Conservation (phyloP, 2,888 invertebrate genomes). For the Leptinotarsa juncta region DNA sequence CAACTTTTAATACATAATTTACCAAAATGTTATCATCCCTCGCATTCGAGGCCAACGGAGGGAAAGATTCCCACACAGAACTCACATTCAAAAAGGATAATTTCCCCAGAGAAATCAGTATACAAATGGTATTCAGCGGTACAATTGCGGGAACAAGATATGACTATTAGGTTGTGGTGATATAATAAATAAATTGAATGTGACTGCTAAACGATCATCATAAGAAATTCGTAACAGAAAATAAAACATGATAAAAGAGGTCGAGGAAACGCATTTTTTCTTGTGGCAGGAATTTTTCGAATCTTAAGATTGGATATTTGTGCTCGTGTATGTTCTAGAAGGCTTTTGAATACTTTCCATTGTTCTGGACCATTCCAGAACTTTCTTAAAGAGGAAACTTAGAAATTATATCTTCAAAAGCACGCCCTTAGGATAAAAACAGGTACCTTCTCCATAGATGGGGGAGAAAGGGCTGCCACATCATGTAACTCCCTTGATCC, state of each 20-base stretch:
- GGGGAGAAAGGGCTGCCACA: no score
- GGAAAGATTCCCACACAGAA: slow-evolving; percentile 40
- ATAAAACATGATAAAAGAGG: neutral
- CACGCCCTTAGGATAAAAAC: no score
- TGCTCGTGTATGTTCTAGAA: neutral
- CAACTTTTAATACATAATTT: slow-evolving; percentile 19
- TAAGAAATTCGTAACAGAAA: neutral
- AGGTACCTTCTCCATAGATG: no score
- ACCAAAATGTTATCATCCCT: slow-evolving; percentile 31
- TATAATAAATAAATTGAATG: slow-evolving; percentile 38
- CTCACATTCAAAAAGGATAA: slow-evolving; percentile 59
- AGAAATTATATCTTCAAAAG: no score
- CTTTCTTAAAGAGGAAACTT: no score
- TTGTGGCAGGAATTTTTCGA: neutral
- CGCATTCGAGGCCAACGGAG: slow-evolving; percentile 30
- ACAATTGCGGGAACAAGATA: slow-evolving; percentile 61
- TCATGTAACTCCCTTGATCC: no score
- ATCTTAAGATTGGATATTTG: neutral
- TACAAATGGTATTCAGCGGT: slow-evolving; percentile 62
- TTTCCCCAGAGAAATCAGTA: slow-evolving; percentile 65
- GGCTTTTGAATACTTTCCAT: no score
- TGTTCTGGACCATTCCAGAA: no score
- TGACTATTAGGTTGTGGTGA: slow-evolving; percentile 51
- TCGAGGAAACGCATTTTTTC: neutral
- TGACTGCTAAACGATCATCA: slow-evolving; percentile 15